Base-by-base conservation (phyloP, 2,113 vertebrate species). In the Apistogramma diplotaenia region DNA sequence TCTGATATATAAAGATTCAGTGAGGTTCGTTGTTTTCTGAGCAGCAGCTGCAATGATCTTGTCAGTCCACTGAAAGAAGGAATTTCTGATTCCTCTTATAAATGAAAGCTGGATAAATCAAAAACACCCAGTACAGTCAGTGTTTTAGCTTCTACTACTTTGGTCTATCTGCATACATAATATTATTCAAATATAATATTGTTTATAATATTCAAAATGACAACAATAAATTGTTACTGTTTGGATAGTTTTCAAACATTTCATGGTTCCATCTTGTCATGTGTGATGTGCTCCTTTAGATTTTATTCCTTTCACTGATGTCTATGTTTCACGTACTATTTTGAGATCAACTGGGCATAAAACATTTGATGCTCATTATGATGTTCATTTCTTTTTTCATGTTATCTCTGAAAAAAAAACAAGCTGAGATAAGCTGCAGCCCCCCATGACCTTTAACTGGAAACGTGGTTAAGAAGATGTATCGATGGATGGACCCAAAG, bases 311-410 rank as follows among this genome's bases (percentile, higher is more conserved):
- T 40, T 62, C 33, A 62, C 6, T 23, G 33, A 61, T 15, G 37
- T 61, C 37, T 61, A 6, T 61, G 59, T 40, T 40, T 62, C 21
- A 12, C 15, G 0, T 16, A 40, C 4, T 0, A 62, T 0, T 11
- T 62, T 40, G 33, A 37, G n/a, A 3, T 62, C 33, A 1, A 40
- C 10, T 0, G 0, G 59, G 0, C 19, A 61, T 0, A 37, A 61
- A 11, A 15, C n/a, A 35, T 5, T 60, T n/a, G 31, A 0, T 7
- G 31, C 31, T 33, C 31, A 37, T 33, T 33, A 33, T 33, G 33
- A 33, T 33, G 4, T 33, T 6, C 33, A 33, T 33, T 33, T 33
- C 6, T 33, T 33, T 33, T 33, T 2, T 33, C 8, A 33, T 33
- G 7, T 33, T 33, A 33, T 33, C 7, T 5, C 33, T 8, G 33